Evolutionary conservation across 1,140 invertebrate species (phyloP).

Genomic region (Drosophila ohnishii): DNA sequence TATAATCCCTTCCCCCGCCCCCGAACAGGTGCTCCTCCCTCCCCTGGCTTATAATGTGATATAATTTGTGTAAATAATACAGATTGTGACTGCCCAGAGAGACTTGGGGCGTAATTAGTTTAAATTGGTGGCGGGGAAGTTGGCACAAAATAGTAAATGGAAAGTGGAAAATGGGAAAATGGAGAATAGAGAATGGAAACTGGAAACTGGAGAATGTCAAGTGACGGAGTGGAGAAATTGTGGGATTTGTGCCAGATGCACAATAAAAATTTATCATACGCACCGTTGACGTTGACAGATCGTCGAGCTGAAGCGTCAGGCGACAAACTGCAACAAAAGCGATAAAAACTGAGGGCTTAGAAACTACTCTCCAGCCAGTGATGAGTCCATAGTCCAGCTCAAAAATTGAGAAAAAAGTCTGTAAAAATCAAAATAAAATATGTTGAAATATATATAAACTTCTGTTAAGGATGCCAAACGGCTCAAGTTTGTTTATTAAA

Average conservation of each 20-base stretch:
- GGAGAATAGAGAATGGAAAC: constrained; percentile 1
- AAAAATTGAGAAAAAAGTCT: accelerated
- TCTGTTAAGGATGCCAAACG: too few species aligned
- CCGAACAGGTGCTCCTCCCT: constrained; percentile 1
- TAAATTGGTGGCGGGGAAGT: constrained; percentile 24
- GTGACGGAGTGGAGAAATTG: not conserved
- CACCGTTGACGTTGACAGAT: constrained; percentile 80
- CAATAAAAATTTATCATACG: constrained; percentile 80
- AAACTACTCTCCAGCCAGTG: constrained; percentile 1
- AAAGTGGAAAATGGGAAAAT: not conserved
- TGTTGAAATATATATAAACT: not conserved
- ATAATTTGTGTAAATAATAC: constrained; percentile 50
- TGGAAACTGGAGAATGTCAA: constrained; percentile 15
- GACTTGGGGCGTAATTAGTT: constrained; percentile 36
- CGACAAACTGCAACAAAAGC: constrained; percentile 38
- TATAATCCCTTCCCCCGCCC: constrained; percentile 6
- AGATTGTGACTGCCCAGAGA: constrained; percentile 28
- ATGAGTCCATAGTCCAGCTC: not conserved
- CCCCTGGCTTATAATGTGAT: constrained; percentile 22
- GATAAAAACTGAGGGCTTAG: constrained; percentile 18
- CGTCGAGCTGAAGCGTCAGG: constrained; percentile 51
- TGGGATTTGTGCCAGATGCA: constrained; percentile 43
- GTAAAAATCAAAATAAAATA: too few species aligned
- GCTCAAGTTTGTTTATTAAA: too few species aligned
- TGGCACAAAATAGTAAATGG: constrained; percentile 12